A percentile compares a stretch with the other conserved stretches of the same genome.
These are phyloP conservation scores for Isaurus tuberculatus DNA, from an alignment of 92 coral and sea anemone genomes.

Conservation along the genomic window DNA sequence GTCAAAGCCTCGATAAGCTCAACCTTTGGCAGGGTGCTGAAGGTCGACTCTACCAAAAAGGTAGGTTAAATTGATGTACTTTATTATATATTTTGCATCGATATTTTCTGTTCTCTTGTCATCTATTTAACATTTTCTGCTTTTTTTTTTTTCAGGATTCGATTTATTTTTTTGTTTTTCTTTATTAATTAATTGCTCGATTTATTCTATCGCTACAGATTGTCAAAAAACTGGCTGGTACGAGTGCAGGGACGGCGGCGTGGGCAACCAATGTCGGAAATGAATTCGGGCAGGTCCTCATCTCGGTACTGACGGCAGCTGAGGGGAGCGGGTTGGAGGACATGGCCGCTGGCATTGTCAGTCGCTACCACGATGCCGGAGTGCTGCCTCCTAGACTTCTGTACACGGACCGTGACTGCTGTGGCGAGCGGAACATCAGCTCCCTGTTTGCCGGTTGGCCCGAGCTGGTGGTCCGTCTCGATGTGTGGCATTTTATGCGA, in stretches of 20 bases:
- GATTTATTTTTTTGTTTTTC: too few species aligned
- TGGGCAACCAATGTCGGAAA: conserved; percentile 45
- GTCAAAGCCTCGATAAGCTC: conserved; percentile 45
- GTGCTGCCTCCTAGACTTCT: conserved; percentile 24
- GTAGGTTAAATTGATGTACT: neutral
- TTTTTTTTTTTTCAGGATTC: too few species aligned
- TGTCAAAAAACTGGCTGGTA: conserved; percentile 41
- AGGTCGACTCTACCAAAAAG: conserved; percentile 56
- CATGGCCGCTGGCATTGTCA: conserved; percentile 26
- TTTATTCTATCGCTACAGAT: neutral
- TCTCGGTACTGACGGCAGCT: conserved; percentile 26
- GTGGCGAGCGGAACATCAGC: conserved; percentile 43
- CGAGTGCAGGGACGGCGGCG: conserved; percentile 36
- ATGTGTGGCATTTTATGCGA: conserved; percentile 45
- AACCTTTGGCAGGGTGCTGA: conserved; percentile 44
- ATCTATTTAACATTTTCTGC: neutral
- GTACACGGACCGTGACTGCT: conserved; percentile 56
- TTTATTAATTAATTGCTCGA: too few species aligned
- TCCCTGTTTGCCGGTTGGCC: conserved; percentile 32
- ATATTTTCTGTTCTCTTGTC: neutral
- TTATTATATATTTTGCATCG: neutral
- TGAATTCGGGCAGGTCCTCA: conserved; percentile 37
- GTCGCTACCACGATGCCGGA: conserved; percentile 25
- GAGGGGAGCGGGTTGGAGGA: conserved; percentile 30
- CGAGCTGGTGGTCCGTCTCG: conserved; percentile 31